A percentile compares a stretch with the other conserved stretches of the same genome.
phyloP scores from a whole-genome alignment of 2,797 vertebrate genomes.

The Podarcis lilfordi region DNA sequence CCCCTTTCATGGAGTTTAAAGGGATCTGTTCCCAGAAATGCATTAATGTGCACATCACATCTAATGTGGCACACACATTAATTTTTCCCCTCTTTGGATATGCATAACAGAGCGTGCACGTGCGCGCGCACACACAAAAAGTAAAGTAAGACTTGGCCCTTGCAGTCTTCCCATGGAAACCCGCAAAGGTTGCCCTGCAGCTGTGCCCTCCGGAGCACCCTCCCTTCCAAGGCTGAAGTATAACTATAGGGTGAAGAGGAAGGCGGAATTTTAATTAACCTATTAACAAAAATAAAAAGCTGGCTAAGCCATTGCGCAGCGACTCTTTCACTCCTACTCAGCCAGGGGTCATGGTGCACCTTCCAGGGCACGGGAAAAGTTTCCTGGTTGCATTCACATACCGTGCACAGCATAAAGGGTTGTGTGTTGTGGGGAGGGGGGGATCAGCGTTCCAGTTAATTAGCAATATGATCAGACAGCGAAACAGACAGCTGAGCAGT shows the following conservation, averaged over 20 bases:
- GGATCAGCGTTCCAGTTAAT: slow-evolving; percentile 68
- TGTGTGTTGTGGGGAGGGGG: slow-evolving; percentile 29
- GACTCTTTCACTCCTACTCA: slow-evolving; percentile 62
- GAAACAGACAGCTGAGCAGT: slow-evolving; percentile 50
- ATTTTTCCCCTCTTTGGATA: not conserved
- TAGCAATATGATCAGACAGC: slow-evolving; percentile 67
- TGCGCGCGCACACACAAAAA: not conserved
- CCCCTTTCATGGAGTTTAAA: not conserved
- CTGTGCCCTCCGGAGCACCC: slow-evolving; percentile 65
- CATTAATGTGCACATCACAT: not conserved
- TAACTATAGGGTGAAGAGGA: slow-evolving; percentile 55
- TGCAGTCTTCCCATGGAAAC: slow-evolving; percentile 55
- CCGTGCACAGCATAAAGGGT: slow-evolving; percentile 59
- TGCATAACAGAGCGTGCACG: not conserved
- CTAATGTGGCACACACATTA: not conserved
- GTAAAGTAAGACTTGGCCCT: not conserved
- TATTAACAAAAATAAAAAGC: slow-evolving; percentile 48
- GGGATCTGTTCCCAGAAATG: not conserved
- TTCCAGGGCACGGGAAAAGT: slow-evolving; percentile 74
- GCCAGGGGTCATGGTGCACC: slow-evolving; percentile 64
- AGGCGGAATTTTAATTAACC: slow-evolving; percentile 70
- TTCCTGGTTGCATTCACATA: slow-evolving; percentile 69
- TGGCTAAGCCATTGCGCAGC: slow-evolving; percentile 58
- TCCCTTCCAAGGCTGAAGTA: slow-evolving; percentile 54
- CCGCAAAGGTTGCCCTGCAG: slow-evolving; percentile 60